phyloP scores from a whole-genome alignment of 2,797 vertebrate species.

The Naso thynnoides region DNA sequence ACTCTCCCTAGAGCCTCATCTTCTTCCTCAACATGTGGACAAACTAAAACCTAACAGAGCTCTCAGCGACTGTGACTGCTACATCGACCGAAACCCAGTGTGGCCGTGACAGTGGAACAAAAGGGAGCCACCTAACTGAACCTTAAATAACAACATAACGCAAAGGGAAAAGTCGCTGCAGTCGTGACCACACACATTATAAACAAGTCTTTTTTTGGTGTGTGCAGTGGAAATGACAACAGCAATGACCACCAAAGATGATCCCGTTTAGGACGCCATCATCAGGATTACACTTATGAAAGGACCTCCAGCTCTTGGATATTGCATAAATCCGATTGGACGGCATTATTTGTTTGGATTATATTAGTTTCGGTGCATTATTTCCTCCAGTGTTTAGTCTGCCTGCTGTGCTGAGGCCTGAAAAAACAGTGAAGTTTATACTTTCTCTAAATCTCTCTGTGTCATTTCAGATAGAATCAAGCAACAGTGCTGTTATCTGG shows the following conservation, averaged over 20 bases:
- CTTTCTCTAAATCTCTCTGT: slow-evolving; percentile 17
- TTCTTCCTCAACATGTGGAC: slow-evolving; percentile 1
- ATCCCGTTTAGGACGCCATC: slow-evolving; percentile 11
- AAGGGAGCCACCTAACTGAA: slow-evolving; percentile 12
- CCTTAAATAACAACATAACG: slow-evolving; percentile 14
- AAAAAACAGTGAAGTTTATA: slow-evolving; percentile 13
- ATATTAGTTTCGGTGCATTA: background rate
- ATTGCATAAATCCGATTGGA: background rate
- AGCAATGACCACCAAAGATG: slow-evolving; percentile 15
- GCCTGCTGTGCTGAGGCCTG: background rate
- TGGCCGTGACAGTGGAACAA: slow-evolving; percentile 34
- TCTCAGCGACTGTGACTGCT: slow-evolving; percentile 1
- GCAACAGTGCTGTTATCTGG: slow-evolving; percentile 34
- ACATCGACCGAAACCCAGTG: slow-evolving; percentile 10
- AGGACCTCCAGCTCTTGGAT: background rate
- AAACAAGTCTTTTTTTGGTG: slow-evolving; percentile 19
- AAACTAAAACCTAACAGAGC: slow-evolving; percentile 4
- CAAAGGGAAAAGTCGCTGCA: slow-evolving; percentile 15
- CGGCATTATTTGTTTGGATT: slow-evolving; percentile 16
- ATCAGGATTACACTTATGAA: background rate
- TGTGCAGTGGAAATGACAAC: slow-evolving; percentile 38
- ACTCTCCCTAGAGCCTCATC: background rate
- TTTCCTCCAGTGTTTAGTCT: slow-evolving; percentile 30
- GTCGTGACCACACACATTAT: slow-evolving; percentile 20
- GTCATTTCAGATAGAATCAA: slow-evolving; percentile 47